These are phyloP conservation scores for Harpegnathos saltator DNA, from an alignment of 1,140 invertebrate genomes.

Conservation along the genomic window DNA sequence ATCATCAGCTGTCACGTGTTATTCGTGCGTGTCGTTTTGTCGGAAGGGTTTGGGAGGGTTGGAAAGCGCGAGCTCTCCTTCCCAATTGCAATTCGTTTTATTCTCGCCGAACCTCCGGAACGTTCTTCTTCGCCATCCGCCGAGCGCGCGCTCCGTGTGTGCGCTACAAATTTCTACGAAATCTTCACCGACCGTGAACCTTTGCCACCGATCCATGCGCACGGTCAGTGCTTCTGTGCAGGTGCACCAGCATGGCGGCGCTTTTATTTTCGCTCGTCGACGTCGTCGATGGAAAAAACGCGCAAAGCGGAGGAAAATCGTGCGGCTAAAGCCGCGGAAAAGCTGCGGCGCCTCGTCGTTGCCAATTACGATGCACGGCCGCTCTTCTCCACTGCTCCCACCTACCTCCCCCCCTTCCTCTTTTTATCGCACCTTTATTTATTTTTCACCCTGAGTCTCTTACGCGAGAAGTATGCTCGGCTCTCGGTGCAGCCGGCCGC, in stretches of 20 bases:
- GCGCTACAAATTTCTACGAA: constrained; percentile 29
- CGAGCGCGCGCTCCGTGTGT: neutral
- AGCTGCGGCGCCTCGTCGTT: neutral
- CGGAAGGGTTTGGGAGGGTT: neutral
- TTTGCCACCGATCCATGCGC: constrained; percentile 33
- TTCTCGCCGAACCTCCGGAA: neutral
- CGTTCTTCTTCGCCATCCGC: neutral
- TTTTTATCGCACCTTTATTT: constrained; percentile 25
- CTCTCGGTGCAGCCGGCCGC: neutral
- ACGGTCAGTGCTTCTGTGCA: constrained; percentile 24
- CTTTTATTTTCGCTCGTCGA: constrained; percentile 43
- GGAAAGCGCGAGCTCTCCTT: neutral
- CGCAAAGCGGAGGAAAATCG: constrained; percentile 23
- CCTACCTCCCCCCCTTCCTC: too few species aligned
- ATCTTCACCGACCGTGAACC: constrained; percentile 31
- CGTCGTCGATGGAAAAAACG: constrained; percentile 19
- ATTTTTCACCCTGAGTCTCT: constrained; percentile 50
- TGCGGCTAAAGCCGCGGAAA: constrained; percentile 2
- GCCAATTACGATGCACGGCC: too few species aligned
- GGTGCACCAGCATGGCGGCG: neutral
- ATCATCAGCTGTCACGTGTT: neutral
- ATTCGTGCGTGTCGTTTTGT: neutral
- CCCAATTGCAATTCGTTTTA: constrained; percentile 29
- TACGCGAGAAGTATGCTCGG: neutral
- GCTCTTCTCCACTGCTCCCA: neutral